phyloP scores from a whole-genome alignment of 2,888 invertebrate species.

The Coenonympha arcania region DNA sequence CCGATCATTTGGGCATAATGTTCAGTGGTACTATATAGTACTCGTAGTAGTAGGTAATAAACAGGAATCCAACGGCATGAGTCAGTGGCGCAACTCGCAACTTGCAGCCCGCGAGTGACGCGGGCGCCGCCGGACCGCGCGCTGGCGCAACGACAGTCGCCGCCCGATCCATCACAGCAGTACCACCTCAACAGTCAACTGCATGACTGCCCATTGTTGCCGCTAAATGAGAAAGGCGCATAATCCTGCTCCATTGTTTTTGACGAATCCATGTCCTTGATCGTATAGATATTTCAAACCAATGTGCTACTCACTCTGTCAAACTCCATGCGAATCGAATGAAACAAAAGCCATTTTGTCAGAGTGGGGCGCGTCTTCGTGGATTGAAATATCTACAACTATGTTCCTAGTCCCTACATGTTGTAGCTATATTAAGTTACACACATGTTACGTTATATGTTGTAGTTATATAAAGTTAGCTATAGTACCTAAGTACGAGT shows the following conservation, averaged over 20 bases:
- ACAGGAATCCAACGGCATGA: conserved; percentile 65
- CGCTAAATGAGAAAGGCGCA: conserved; percentile 26
- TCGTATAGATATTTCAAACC: too few relatives aligned
- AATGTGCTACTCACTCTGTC: too few relatives aligned
- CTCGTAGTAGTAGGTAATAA: conserved; percentile 43
- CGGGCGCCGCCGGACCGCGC: conserved; percentile 40
- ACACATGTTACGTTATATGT: too few relatives aligned
- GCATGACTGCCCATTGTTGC: conserved; percentile 34
- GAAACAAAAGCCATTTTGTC: too few relatives aligned
- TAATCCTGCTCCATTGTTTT: conserved; percentile 12
- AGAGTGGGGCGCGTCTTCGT: too few relatives aligned
- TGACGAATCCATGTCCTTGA: conserved; percentile 13
- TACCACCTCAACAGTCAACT: conserved; percentile 31
- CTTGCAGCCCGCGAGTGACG: conserved; percentile 40
- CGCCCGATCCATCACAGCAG: conserved; percentile 26
- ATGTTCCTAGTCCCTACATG: too few relatives aligned
- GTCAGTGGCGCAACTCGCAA: conserved; percentile 50
- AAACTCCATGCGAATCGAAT: too few relatives aligned
- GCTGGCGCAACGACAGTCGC: conserved; percentile 34
- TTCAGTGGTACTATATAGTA: conserved; percentile 54
- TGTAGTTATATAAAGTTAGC: too few relatives aligned
- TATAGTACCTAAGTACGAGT: too few relatives aligned
- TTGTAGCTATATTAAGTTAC: too few relatives aligned
- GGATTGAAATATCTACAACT: too few relatives aligned
- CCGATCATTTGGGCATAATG: conserved; percentile 67